phyloP scores from a whole-genome alignment of 2,888 invertebrate species.

The Patella ulyssiponensis region DNA sequence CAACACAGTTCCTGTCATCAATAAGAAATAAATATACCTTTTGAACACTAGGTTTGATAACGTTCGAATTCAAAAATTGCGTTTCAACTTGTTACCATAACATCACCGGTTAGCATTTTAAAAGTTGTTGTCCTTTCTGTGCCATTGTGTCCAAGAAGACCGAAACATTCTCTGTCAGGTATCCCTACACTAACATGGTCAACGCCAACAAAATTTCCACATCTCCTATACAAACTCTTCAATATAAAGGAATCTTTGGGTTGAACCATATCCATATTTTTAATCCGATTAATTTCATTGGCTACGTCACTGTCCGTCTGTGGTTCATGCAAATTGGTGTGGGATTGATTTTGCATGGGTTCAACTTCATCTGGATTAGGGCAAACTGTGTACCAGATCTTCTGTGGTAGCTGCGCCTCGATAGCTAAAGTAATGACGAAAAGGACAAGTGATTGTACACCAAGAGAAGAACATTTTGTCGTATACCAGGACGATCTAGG shows the following conservation, averaged over 20 bases:
- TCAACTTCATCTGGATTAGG: not conserved
- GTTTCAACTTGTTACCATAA: constrained; percentile 73
- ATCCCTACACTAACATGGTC: constrained; percentile 64
- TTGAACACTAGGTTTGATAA: constrained; percentile 50
- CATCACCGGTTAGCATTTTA: constrained; percentile 78
- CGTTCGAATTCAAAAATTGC: constrained; percentile 73
- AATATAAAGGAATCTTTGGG: constrained; percentile 71
- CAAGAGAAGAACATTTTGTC: constrained; percentile 79
- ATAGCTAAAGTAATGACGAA: constrained; percentile 78
- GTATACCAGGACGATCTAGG: constrained; percentile 81
- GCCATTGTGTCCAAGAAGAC: constrained; percentile 87
- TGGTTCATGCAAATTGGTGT: constrained; percentile 26
- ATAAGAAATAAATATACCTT: constrained; percentile 37
- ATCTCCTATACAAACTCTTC: constrained; percentile 79
- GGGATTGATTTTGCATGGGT: not conserved
- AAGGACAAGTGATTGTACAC: constrained; percentile 75
- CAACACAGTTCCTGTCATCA: no score
- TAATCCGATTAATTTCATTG: constrained; percentile 68
- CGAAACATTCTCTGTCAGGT: constrained; percentile 81
- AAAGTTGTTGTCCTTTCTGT: constrained; percentile 76
- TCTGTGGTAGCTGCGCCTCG: constrained; percentile 73
- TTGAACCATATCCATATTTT: constrained; percentile 16
- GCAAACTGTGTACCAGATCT: constrained; percentile 42
- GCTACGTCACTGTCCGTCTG: constrained; percentile 71
- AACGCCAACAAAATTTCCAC: constrained; percentile 75